Base-by-base conservation (phyloP, 2,888 invertebrate genomes). In the Atrina japonica region DNA sequence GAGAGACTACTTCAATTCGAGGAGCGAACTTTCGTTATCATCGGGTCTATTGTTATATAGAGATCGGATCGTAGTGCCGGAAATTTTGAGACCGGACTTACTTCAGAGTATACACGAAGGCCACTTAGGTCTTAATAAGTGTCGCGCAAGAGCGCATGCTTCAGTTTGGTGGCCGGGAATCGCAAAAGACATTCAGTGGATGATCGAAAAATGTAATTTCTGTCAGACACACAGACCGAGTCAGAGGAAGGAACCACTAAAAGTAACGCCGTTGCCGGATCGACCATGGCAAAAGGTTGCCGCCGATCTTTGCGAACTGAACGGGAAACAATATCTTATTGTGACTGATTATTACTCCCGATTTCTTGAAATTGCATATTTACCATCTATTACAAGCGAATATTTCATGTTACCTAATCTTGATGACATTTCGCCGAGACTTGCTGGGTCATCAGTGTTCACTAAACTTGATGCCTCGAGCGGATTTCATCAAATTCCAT, bases 101-200 rank as follows among this genome's bases (percentile, higher is more conserved):
- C 47, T 78, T 27, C 47, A 63, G 18, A 30, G 27, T n/a, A 61
- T 80, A 6, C 78, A 78, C 50, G 64, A 71, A 5, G 78, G 80
- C 11, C 80, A 80, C 41, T 58, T 64, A 55, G 77, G 78, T 6
- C 50, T 75, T n/a, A 70, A 53, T 14, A 76, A 80, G 47, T 72
- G 72, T 55, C 60, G 65, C n/a, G 73, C 67, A n/a, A 43, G 65
- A 7, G 76, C 76, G 14, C 43, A 53, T 5, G n/a, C 30, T 11
- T 41, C 60, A 7, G 73, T 79, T 9, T 82, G 70, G 69, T 80
- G 78, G 76, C 77, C 77, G 18, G 35, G 49, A 1, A 63, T 79
- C 11, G 47, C 47, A 16, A 52, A 18, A 6, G 68, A 73, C 16
- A 70, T 79, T 11, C 30, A 71, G n/a, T 16, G 59, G 0, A 21